Evolutionary conservation across 2,113 vertebrate genomes (phyloP), one percentile per base, ranked within the genome.

Genomic region (Murina feae): DNA sequence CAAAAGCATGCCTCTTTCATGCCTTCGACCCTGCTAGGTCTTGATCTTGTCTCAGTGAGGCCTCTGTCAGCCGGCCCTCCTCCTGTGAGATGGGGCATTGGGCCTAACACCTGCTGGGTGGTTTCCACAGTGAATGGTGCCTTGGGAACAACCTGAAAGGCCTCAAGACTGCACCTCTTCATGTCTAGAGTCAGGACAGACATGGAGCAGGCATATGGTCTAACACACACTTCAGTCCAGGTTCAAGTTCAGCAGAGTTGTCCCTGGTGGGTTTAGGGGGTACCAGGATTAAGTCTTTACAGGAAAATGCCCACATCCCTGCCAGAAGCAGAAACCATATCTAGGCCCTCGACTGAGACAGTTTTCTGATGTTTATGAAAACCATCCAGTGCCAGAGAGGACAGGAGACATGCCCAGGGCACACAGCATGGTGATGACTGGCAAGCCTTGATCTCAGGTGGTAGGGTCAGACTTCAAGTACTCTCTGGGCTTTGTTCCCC

Each of bases 11-110:
- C 20, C 23, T 55, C 14, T 69, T 37, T 28, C 0, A 30, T 1
- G 18, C n/a, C 20, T 0, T 28, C 0, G 2, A 23, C 12, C 37
- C 35, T 1, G 1, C 6, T 8, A 20, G 30, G 37, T 66, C 35
- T 14, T 21, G 9, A 13, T 44, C 23, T 60, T 18, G 2, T 28
- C 81, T 58, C 0, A 0, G 39, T 1, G 35, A 47, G 58, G 17
- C 20, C 32, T 21, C n/a, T 14, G 39, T 0, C 4, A 21, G 35
- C 39, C 1, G n/a, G 63, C 23, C 44, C 25, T 21, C 44, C 16
- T 9, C 0, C 18, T 84, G 17, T n/a, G 28, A 35, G 30, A 6
- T 2, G 35, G 28, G 25, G 1, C 65, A 11, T 53, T 30, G n/a
- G 58, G 6, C 11, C 28, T 1, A 21, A 5, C 17, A 14, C 23